Evolutionary conservation across 2,113 vertebrate genomes (phyloP).

Genomic region (Cavia porcellus): DNA sequence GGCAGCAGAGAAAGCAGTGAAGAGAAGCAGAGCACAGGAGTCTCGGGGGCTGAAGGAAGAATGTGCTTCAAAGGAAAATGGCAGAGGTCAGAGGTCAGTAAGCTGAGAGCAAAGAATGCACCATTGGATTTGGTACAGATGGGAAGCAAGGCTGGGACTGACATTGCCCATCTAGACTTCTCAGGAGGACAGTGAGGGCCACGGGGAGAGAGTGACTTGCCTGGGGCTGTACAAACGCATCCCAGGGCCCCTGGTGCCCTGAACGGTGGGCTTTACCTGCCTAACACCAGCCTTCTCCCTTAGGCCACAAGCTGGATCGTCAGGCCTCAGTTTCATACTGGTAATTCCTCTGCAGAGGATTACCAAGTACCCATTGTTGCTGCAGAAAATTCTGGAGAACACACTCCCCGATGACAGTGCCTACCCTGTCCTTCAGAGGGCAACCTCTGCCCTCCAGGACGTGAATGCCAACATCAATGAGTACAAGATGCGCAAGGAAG

Average conservation of each 20-base stretch:
- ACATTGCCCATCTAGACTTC: background rate
- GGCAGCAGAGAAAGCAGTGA: background rate
- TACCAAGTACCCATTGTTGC: conserved; percentile 95
- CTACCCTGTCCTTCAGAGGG: conserved; percentile 88
- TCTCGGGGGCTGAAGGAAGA: background rate
- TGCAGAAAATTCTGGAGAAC: conserved; percentile 96
- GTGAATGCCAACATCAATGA: conserved; percentile 96
- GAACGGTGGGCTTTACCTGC: background rate
- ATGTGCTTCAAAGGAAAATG: background rate
- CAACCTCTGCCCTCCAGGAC: conserved; percentile 89
- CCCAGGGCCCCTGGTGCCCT: background rate
- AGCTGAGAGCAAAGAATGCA: background rate
- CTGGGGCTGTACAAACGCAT: background rate
- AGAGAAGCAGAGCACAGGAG: background rate
- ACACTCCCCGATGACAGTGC: conserved; percentile 86
- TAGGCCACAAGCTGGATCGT: conserved; percentile 93
- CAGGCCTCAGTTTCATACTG: conserved; percentile 95
- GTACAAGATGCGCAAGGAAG: conserved; percentile 96
- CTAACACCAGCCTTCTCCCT: conserved; percentile 68
- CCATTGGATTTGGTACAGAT: background rate
- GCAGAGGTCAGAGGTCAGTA: background rate
- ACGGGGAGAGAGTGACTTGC: background rate
- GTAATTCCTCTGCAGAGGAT: conserved; percentile 97
- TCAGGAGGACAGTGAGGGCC: background rate
- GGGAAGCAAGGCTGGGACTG: background rate